Conservation (phyloP, 2,113 vertebrate species). For the Eubucco bourcierii region DNA sequence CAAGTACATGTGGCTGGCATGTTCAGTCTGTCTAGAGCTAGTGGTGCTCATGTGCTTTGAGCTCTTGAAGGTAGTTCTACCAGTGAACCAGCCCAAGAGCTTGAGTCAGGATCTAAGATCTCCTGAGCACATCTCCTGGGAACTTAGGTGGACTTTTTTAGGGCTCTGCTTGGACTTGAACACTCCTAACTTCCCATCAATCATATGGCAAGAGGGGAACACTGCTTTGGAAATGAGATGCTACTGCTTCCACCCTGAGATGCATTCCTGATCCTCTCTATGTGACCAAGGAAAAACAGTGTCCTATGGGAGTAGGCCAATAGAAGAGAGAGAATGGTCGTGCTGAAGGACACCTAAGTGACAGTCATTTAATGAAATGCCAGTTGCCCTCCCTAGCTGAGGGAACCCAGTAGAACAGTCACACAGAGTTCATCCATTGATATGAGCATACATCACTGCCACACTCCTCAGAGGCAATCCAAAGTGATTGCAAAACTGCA, state of each 20-base stretch:
- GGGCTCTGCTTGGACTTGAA: not conserved
- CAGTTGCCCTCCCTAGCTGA: not conserved
- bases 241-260: not conserved
- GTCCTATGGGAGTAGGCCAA: not conserved
- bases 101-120: not conserved
- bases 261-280: not conserved
- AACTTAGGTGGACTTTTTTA: not conserved
- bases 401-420: not conserved
- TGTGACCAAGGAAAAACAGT: accelerated
- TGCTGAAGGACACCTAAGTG: not conserved
- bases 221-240: not conserved
- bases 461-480: not conserved
- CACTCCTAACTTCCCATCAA: not conserved
- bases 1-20: not conserved
- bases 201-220: not conserved
- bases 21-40: accelerated
- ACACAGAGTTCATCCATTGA: not conserved
- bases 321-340: accelerated
- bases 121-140: not conserved
- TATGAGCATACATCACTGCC: not conserved
- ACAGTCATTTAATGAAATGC: not conserved
- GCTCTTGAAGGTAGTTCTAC: not conserved
- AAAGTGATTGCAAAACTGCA: not conserved
- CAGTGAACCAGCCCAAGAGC: not conserved
- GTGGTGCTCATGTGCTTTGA: not conserved